These are phyloP conservation scores for Drosophila teissieri DNA, from an alignment of 1,140 invertebrate species.

Conservation along the genomic window DNA sequence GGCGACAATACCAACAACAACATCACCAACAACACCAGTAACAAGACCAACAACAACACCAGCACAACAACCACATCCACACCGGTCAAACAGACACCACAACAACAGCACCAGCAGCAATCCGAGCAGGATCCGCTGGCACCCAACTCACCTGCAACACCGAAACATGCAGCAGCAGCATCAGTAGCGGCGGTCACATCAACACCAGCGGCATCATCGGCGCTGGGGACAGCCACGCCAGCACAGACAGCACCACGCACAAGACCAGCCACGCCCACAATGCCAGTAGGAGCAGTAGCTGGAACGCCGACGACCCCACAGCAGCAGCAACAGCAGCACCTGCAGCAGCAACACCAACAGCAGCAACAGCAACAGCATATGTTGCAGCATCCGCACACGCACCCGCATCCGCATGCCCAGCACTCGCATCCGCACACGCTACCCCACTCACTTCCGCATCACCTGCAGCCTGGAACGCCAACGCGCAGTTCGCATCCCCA, in stretches of 20 bases:
- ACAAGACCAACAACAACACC: constrained; percentile 53
- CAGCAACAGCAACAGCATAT: constrained; percentile 54
- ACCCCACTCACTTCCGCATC: constrained; percentile 61
- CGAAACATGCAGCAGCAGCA: constrained; percentile 34
- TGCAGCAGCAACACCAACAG: constrained; percentile 38
- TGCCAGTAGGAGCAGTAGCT: constrained; percentile 29
- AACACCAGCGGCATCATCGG: constrained; percentile 8
- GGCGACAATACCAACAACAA: constrained; percentile 74
- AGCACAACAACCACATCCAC: constrained; percentile 60
- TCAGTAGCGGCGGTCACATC: constrained; percentile 24
- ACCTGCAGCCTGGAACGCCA: constrained; percentile 52
- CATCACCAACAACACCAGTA: constrained; percentile 49
- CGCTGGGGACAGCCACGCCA: constrained; percentile 21
- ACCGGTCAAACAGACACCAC: constrained; percentile 75
- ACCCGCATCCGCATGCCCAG: constrained; percentile 46
- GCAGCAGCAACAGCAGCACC: constrained; percentile 49
- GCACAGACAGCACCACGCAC: constrained; percentile 52
- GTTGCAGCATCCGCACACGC: constrained; percentile 44
- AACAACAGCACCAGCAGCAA: constrained; percentile 51
- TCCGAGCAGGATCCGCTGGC: constrained; percentile 39
- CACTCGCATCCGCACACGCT: constrained; percentile 47
- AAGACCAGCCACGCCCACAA: constrained; percentile 64
- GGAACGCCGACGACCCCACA: constrained; percentile 49
- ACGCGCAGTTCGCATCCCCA: constrained; percentile 44
- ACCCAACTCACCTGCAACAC: constrained; percentile 58